Evolutionary conservation across 1,140 invertebrate genomes (phyloP).

Genomic region (Drosophila equinoxialis): DNA sequence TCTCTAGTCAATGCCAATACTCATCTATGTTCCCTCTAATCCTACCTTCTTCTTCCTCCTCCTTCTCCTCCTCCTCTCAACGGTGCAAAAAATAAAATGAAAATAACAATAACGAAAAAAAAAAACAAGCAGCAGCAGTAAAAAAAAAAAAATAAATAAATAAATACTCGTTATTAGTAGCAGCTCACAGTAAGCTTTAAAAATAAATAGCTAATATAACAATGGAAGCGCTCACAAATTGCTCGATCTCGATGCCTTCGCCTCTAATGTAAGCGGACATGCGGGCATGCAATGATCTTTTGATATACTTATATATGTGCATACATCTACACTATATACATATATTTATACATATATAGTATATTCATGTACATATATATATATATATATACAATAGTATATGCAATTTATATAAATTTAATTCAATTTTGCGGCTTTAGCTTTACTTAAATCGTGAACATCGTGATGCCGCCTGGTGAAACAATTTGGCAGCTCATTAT

Average conservation of each 20-base stretch:
- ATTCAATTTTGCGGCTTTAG: constrained; percentile 69
- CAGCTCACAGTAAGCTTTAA: constrained; percentile 66
- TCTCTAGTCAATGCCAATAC: constrained; percentile 62
- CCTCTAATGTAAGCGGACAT: constrained; percentile 78
- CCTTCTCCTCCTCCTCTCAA: constrained; percentile 25
- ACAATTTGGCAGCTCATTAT: constrained; percentile 80
- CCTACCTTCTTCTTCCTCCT: constrained; percentile 13
- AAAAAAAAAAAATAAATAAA: constrained; percentile 19
- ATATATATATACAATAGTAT: constrained; percentile 36
- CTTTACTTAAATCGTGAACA: constrained; percentile 60
- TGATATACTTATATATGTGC: constrained; percentile 41
- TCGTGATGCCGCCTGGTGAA: constrained; percentile 43
- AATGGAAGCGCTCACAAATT: constrained; percentile 68
- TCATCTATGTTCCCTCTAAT: constrained; percentile 12
- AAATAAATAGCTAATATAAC: constrained; percentile 77
- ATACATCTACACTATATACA: constrained; percentile 12
- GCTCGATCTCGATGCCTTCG: constrained; percentile 44
- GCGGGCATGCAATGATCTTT: constrained; percentile 61
- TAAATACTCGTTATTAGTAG: constrained; percentile 51
- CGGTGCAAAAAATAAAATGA: constrained; percentile 39
- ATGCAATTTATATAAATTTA: constrained; percentile 81
- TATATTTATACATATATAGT: constrained; percentile 32
- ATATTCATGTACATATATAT: constrained; percentile 29
- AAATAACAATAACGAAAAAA: constrained; percentile 60
- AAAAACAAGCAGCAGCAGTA: constrained; percentile 33